A percentile compares a stretch with the other conserved stretches of the same genome.
phyloP scores from a whole-genome alignment of 2,888 invertebrate genomes.

The Pyrrhosoma nymphula region DNA sequence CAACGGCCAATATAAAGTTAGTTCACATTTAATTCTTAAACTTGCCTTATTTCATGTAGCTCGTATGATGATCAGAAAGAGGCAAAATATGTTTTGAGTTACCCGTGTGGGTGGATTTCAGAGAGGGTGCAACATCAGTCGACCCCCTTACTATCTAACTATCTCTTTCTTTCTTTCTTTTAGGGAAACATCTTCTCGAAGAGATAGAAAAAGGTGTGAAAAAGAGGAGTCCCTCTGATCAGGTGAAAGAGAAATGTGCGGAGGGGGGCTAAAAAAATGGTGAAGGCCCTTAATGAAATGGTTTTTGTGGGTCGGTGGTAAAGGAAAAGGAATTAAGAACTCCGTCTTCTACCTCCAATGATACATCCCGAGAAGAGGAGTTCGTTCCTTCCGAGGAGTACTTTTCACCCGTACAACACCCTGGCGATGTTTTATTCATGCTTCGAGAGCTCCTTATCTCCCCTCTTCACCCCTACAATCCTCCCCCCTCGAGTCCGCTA shows the following conservation, averaged over 20 bases:
- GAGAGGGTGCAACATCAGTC: too few relatives aligned
- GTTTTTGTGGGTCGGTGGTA: background rate
- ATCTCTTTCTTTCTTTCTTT: too few relatives aligned
- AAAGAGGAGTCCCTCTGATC: too few relatives aligned
- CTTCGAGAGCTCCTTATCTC: background rate
- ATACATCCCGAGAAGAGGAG: background rate
- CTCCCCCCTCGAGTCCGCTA: background rate
- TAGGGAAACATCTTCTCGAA: too few relatives aligned
- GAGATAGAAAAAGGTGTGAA: too few relatives aligned
- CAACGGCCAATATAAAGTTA: too few relatives aligned
- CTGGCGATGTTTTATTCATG: slow-evolving; percentile 31
- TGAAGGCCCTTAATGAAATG: background rate
- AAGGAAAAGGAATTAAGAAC: background rate
- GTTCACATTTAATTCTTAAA: too few relatives aligned
- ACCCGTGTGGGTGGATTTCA: too few relatives aligned
- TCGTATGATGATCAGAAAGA: too few relatives aligned
- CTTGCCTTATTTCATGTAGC: too few relatives aligned
- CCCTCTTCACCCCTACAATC: background rate
- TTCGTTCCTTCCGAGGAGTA: background rate
- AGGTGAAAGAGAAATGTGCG: background rate
- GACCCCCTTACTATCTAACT: too few relatives aligned
- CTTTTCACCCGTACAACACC: background rate
- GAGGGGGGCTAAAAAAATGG: background rate
- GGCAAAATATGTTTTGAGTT: too few relatives aligned
- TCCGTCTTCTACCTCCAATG: background rate